Evolutionary conservation across 2,888 invertebrate species (phyloP), one percentile per base, ranked within the genome.

Genomic region (Dynastes tityus): DNA sequence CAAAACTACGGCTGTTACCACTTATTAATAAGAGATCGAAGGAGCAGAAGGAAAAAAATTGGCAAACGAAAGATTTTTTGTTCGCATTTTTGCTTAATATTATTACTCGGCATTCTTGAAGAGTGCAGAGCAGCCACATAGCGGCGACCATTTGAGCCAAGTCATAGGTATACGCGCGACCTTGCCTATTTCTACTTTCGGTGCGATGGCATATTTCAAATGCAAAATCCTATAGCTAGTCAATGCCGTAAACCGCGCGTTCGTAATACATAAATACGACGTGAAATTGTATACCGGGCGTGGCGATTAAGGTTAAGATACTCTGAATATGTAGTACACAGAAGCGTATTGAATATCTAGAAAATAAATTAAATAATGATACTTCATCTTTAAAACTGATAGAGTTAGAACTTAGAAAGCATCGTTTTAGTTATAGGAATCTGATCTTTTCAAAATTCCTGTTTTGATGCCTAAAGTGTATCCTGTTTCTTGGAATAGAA

Each of bases 1-100:
- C 45, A 67, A 45, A 22, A 16, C 4, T 53, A 37, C 37, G 3
- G 6, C 37, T 37, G 37, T 37, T 37, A 37, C 37, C 37, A 37
- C 45, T 45, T 45, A 45, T 45, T 49, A 67, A 67, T 67, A 73
- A 73, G 27, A 40, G 22, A 73, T 32, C 58, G 22, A 40, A 58
- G 16, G 22, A n/a, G 22, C 22, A 55, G 55, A 22, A 58, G 9
- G 55, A 29, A 53, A 53, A 71, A 71, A 73, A 71, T 16, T 32
- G 6, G 58, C 73, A 40, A 73, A 58, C 58, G 73, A 73, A 73
- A 22, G 58, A 40, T 73, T 73, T 73, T 73, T 73, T 73, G 55
- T 73, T 58, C 73, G 73, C 73, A 73, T 73, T 73, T 73, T 73
- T 73, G 58, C 40, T 73, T 73, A 73, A 73, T 73, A 73, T 73